Evolutionary conservation across 2,888 invertebrate species (phyloP).

Genomic region (Cephus sareptanus): DNA sequence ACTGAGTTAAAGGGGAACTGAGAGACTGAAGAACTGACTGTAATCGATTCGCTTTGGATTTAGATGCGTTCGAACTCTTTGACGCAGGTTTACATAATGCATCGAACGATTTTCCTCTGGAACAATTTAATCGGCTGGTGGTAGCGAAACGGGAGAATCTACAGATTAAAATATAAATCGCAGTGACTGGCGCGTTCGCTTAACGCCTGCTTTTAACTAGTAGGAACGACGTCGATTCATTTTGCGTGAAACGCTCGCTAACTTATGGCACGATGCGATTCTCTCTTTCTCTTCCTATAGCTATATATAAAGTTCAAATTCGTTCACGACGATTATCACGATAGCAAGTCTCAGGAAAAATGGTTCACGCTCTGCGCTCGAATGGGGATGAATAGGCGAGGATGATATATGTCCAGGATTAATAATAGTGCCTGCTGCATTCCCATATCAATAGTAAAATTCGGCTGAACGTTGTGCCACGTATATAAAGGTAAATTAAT

Average conservation of each 20-base stretch:
- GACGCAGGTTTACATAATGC: constrained; percentile 34
- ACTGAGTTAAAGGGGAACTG: not conserved
- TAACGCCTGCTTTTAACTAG: not conserved
- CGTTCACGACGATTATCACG: not conserved
- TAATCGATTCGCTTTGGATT: not conserved
- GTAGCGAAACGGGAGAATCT: constrained; percentile 25
- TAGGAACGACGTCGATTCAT: not conserved
- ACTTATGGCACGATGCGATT: not conserved
- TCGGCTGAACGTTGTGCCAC: not conserved
- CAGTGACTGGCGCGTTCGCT: constrained; percentile 3
- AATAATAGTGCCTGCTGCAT: not conserved
- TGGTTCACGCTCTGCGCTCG: not conserved
- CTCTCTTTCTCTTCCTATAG: not conserved
- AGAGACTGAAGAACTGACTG: not conserved
- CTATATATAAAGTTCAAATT: not conserved
- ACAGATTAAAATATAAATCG: constrained; percentile 50
- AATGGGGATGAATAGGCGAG: not conserved
- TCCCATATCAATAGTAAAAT: not conserved
- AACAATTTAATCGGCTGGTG: constrained; percentile 36
- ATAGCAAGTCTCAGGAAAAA: not conserved
- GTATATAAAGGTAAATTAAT: not conserved
- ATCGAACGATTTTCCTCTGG: constrained; percentile 28
- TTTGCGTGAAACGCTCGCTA: not conserved
- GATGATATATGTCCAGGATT: not conserved
- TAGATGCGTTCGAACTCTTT: constrained; percentile 3